Conservation (phyloP, 1,140 invertebrate species). For the Drosophila parvula region DNA sequence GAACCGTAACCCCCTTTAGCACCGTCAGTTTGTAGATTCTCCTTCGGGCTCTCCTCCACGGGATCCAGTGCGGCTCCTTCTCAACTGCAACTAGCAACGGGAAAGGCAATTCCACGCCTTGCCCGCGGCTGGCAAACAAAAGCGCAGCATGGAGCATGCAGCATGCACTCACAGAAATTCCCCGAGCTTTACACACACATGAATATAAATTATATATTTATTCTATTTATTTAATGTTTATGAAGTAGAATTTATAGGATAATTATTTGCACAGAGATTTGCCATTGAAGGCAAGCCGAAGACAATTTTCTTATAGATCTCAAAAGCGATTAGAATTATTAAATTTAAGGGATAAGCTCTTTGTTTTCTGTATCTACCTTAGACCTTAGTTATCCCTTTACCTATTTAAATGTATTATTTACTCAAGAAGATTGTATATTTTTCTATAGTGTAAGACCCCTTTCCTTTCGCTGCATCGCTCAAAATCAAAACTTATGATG, state of each 20-base stretch:
- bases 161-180: constrained; percentile 12
- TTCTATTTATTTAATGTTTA: neutral
- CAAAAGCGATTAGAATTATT: no score
- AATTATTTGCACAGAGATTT: accelerated
- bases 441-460: neutral
- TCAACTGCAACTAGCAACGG: constrained; percentile 18
- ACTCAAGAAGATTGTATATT: neutral
- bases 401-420: neutral
- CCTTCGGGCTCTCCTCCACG: constrained; percentile 16
- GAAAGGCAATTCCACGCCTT: constrained; percentile 50
- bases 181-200: neutral
- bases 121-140: constrained; percentile 73
- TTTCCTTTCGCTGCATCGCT: constrained; percentile 9
- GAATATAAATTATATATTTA: neutral
- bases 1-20: neutral
- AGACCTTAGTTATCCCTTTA: no score
- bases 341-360: no score
- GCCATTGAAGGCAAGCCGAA: neutral
- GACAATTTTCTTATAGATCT: no score
- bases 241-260: accelerated
- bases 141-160: constrained; percentile 58
- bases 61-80: constrained; percentile 4
- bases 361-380: no score
- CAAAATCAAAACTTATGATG: constrained; percentile 73
- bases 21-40: neutral